Evolutionary conservation across 2,888 invertebrate genomes (phyloP).

Genomic region (Siphlonurus alternatus): DNA sequence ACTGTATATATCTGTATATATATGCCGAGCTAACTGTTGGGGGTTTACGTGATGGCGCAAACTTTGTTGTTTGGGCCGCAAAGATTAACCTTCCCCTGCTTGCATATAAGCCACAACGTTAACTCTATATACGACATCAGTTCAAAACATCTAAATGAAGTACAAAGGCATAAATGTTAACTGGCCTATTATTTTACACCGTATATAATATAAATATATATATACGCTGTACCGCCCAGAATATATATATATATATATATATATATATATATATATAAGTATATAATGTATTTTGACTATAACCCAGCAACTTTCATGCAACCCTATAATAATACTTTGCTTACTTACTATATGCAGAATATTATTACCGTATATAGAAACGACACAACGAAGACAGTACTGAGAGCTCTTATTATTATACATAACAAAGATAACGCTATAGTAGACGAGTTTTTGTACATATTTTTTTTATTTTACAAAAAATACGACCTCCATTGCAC

Average conservation of each 20-base stretch:
- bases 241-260: too few species aligned
- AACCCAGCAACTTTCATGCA: too few species aligned
- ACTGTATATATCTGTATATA: not conserved
- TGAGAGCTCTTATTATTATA: not conserved
- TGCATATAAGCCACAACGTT: not conserved
- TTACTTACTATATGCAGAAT: not conserved
- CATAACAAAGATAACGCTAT: not conserved
- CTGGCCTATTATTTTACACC: slow-evolving; percentile 12
- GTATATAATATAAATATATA: not conserved
- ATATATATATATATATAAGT: not conserved
- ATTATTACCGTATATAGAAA: not conserved
- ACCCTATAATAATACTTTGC: not conserved
- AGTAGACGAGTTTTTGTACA: not conserved
- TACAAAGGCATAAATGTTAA: slow-evolving; percentile 17
- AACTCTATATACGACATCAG: not conserved
- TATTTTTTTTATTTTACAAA: not conserved
- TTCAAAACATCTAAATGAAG: slow-evolving; percentile 15
- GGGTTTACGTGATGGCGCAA: slow-evolving; percentile 7
- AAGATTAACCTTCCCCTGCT: slow-evolving; percentile 13
- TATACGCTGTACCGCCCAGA: not conserved
- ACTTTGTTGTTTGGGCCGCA: slow-evolving; percentile 13
- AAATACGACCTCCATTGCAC: not conserved
- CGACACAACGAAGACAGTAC: not conserved
- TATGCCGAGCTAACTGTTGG: not conserved
- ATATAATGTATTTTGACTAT: not conserved